A percentile compares a stretch with the other conserved stretches of the same genome.
These are phyloP conservation scores for Pyrocephalus nanus DNA, from an alignment of 2,797 vertebrate species.

Conservation along the genomic window DNA sequence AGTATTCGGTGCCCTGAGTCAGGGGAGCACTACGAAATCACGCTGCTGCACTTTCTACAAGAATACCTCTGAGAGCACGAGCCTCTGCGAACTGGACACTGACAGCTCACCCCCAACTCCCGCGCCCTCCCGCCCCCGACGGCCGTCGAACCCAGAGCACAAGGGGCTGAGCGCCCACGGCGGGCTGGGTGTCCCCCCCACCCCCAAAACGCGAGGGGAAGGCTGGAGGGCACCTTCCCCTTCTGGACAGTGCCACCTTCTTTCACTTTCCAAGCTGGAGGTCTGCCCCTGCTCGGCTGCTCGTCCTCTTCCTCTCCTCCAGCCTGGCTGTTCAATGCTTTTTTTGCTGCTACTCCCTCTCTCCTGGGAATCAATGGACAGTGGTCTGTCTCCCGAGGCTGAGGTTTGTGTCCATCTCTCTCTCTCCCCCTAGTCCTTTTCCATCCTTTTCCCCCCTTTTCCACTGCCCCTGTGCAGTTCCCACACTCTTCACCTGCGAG, in stretches of 20 bases:
- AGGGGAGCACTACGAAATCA: conserved; percentile 99
- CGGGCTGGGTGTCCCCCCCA: neutral
- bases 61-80: conserved; percentile 90
- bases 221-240: conserved; percentile 14
- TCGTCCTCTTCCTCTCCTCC: conserved; percentile 43
- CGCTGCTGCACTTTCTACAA: conserved; percentile 98
- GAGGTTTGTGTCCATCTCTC: conserved; percentile 32
- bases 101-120: conserved; percentile 38
- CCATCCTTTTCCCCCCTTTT: neutral
- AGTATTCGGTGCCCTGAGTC: conserved; percentile 99
- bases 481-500: conserved; percentile 23
- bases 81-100: conserved; percentile 50
- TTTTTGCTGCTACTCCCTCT: conserved; percentile 71
- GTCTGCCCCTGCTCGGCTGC: conserved; percentile 24
- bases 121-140: neutral
- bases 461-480: neutral
- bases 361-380: conserved; percentile 57
- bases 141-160: conserved; percentile 57
- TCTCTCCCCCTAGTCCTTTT: neutral
- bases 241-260: conserved; percentile 43
- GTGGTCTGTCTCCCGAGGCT: conserved; percentile 2
- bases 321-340: conserved; percentile 49
- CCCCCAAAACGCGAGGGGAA: neutral
- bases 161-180: neutral
- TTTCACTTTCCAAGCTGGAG: conserved; percentile 33